Percentiles rank a stretch among this genome's conserved stretches.
phyloP scores from a whole-genome alignment of 1,140 invertebrate species.

The Drosophila nigromelanica region DNA sequence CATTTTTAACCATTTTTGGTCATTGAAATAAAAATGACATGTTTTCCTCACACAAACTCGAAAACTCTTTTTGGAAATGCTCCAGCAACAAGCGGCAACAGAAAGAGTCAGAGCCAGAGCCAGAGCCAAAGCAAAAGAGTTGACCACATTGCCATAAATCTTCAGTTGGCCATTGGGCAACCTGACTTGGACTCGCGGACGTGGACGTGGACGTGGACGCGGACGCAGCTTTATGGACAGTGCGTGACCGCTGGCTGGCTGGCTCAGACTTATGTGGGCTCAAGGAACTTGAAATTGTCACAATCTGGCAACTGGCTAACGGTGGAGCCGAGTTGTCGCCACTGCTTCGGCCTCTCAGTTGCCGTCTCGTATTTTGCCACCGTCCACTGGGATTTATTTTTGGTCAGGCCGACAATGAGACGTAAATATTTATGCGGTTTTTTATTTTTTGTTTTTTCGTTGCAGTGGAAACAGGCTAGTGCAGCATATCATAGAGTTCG shows the following conservation, averaged over 20 bases:
- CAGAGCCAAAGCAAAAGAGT: constrained; percentile 5
- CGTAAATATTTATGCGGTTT: constrained; percentile 38
- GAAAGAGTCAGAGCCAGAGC: neutral
- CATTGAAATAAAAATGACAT: constrained; percentile 79
- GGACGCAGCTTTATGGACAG: constrained; percentile 55
- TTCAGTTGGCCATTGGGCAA: constrained; percentile 43
- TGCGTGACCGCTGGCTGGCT: constrained; percentile 51
- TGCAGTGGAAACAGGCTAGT: neutral
- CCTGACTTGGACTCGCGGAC: constrained; percentile 11
- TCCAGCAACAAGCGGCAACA: constrained; percentile 20
- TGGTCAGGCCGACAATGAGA: constrained; percentile 46
- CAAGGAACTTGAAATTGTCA: constrained; percentile 80
- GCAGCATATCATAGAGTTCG: neutral
- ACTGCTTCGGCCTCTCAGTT: neutral
- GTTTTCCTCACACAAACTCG: constrained; percentile 70
- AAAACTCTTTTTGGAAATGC: constrained; percentile 68
- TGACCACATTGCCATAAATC: constrained; percentile 67
- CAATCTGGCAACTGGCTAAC: constrained; percentile 52
- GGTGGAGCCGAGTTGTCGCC: constrained; percentile 48
- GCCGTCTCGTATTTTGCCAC: constrained; percentile 2
- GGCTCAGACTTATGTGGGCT: constrained; percentile 68
- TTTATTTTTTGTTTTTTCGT: constrained; percentile 11
- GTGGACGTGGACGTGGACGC: neutral
- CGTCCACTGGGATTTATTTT: constrained; percentile 42
- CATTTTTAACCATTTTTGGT: constrained; percentile 77